Base-by-base conservation (phyloP, 2,888 invertebrate species). In the Hyles lineata region DNA sequence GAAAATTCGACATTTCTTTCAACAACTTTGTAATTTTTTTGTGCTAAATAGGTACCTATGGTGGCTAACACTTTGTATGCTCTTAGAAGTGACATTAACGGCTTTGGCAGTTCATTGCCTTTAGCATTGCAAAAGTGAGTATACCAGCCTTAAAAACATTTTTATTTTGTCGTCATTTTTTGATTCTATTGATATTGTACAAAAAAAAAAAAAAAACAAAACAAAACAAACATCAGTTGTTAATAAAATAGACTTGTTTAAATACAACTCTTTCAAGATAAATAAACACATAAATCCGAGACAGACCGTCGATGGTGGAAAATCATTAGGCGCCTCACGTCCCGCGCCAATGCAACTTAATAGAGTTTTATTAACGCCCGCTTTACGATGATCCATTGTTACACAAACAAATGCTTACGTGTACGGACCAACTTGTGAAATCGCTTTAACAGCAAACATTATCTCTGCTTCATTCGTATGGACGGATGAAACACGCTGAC, bases 351-450 rank as follows among this genome's bases (percentile, higher is more conserved):
- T 67, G 67, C 67, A 67, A 50, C 43, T 25, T 67, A 67, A 67
- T 67, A 67, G 43, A 63, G 23, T 50, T 67, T 67, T 67, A 67
- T 50, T 67, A 67, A 67, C 63, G 21, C 67, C 23, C 43, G 67
- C 23, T 67, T 67, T 67, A 67, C 43, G 43, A 43, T 63, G 43
- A 67, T 67, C 67, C 67, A 50, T 67, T 67, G 50, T 67, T 50
- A 67, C 50, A 67, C 67, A 67, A 67, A 67, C 67, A 67, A 67
- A 67, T 67, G 43, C 67, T 43, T 43, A 43, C 23, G 67, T 67
- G 23, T 43, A 50, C 43, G 23, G 23, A 67, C 17, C 67, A 67
- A 63, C 67, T 67, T 67, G 23, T 67, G 67, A 50, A 50, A 67
- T 50, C 50, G 23, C 67, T 50, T 23, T 50, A 23, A 43, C 67